Percentiles rank a stretch among this genome's conserved stretches.
These are phyloP conservation scores for Leptinotarsa undecemlineata DNA, from an alignment of 1,140 invertebrate genomes.

Conservation along the genomic window DNA sequence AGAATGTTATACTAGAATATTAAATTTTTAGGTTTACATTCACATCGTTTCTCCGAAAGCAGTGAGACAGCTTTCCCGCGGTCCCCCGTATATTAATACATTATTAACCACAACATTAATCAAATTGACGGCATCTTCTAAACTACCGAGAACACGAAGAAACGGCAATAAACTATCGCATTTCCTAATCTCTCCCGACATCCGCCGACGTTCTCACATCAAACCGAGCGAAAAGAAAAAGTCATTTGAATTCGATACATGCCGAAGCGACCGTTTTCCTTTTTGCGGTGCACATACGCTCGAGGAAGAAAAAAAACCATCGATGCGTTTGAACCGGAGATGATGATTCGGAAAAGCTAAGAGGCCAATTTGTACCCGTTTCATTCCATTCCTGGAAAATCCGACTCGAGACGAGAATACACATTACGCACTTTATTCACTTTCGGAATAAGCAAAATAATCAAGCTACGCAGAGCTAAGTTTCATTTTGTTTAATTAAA, in stretches of 20 bases:
- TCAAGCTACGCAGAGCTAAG: background rate
- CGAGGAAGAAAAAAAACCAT: conserved; percentile 5
- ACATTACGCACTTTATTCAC: conserved; percentile 20
- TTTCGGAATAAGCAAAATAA: conserved; percentile 13
- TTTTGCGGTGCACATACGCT: background rate
- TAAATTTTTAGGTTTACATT: too few relatives aligned
- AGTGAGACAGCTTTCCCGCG: too few relatives aligned
- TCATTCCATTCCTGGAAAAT: conserved; percentile 14
- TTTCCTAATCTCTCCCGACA: background rate
- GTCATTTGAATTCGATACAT: conserved; percentile 2
- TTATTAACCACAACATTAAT: background rate
- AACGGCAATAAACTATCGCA: conserved; percentile 12
- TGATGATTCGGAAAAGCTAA: conserved; percentile 13
- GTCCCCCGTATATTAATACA: too few relatives aligned
- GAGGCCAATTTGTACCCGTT: conserved; percentile 15
- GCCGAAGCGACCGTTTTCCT: background rate
- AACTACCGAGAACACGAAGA: background rate
- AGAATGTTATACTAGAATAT: too few relatives aligned
- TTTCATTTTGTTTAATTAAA: conserved; percentile 19
- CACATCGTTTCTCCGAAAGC: too few relatives aligned
- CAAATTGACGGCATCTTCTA: background rate
- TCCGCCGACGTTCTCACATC: background rate
- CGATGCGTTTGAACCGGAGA: conserved; percentile 5
- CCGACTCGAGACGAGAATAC: conserved; percentile 21
- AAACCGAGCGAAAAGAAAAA: background rate